Evolutionary conservation across 2,797 vertebrate genomes (phyloP), one percentile per base, ranked within the genome.

Genomic region (Argentina silus): DNA sequence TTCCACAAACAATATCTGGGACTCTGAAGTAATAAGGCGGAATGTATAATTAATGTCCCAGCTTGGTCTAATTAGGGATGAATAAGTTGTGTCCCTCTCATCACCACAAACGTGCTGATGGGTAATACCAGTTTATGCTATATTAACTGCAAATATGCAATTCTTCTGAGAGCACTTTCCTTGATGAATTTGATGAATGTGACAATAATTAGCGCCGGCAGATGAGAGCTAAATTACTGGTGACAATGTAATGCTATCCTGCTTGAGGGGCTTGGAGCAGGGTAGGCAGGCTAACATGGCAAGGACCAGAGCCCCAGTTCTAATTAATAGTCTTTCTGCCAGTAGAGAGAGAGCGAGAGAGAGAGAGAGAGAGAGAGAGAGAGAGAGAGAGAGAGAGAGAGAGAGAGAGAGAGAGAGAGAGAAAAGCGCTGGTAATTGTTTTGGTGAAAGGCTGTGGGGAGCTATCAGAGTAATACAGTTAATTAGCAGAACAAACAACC

Each of bases 21-120:
- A 95, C 94, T 94, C 94, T 93, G 96, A 97, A 96, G 95, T 96
- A 96, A 96, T 97, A 97, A 98, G 97, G 95, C 95, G 94, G 96
- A 98, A 97, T 98, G 97, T 96, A 98, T 98, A 98, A 98, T 99
- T 98, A 98, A 98, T 98, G 97, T 98, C 97, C 97, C 97, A 98
- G 97, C 96, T 98, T 98, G 96, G 95, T 98, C 96, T 98, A 98
- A 99, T 99, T 98, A 98, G 96, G 95, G 96, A 96, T 98, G 96
- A 97, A 98, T 97, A 96, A 93, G 94, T 95, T 95, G 95, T 96
- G 96, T 97, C 96, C 96, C 95, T 96, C 94, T 96, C 95, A 95
- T 95, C 94, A 19, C 78, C 94, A 93, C 94, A 94, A 95, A 96
- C 93, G 95, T 95, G 95, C 93, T 94, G 95, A 96, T 95, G 95